phyloP scores from a whole-genome alignment of 2,888 invertebrate species.

The Hemicrepidius hirtus region DNA sequence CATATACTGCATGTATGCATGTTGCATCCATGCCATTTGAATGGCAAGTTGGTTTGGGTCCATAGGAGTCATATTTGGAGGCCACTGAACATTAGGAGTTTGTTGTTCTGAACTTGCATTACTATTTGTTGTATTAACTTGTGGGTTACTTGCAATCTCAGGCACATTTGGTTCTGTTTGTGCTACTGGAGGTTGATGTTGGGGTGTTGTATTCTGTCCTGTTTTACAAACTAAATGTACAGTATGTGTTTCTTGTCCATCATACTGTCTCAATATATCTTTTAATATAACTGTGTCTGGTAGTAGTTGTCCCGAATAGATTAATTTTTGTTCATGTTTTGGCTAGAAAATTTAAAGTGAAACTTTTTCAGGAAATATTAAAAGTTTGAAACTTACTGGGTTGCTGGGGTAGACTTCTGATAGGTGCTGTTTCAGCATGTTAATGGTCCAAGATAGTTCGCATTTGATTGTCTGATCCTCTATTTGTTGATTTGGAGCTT shows the following conservation, averaged over 20 bases:
- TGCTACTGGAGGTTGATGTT: slow-evolving; percentile 44
- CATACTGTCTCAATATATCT: slow-evolving; percentile 88
- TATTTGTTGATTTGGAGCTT: slow-evolving; percentile 93
- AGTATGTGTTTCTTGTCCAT: slow-evolving; percentile 83
- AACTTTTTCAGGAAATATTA: not conserved
- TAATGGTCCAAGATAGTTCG: slow-evolving; percentile 90
- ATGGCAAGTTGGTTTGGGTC: slow-evolving; percentile 75
- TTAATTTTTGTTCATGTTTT: slow-evolving; percentile 91
- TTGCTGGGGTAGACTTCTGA: slow-evolving; percentile 92
- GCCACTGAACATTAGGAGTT: slow-evolving; percentile 70
- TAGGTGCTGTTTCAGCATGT: slow-evolving; percentile 89
- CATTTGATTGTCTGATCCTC: slow-evolving; percentile 93
- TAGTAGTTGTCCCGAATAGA: slow-evolving; percentile 94
- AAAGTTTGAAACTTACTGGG: slow-evolving; percentile 83
- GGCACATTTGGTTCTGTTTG: slow-evolving; percentile 45
- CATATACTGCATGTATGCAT: slow-evolving; percentile 92
- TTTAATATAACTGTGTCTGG: slow-evolving; percentile 86
- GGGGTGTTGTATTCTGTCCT: slow-evolving; percentile 45
- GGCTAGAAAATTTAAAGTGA: slow-evolving; percentile 77
- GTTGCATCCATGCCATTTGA: slow-evolving; percentile 90
- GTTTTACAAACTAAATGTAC: slow-evolving; percentile 88
- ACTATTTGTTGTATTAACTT: slow-evolving; percentile 62
- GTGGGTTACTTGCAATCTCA: slow-evolving; percentile 59
- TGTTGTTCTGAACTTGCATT: slow-evolving; percentile 66
- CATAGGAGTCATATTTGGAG: slow-evolving; percentile 59